A percentile compares a stretch with the other conserved stretches of the same genome.
Evolutionary conservation across 2,888 invertebrate species (phyloP).

Genomic region (Drosophila nr. perissopoda): DNA sequence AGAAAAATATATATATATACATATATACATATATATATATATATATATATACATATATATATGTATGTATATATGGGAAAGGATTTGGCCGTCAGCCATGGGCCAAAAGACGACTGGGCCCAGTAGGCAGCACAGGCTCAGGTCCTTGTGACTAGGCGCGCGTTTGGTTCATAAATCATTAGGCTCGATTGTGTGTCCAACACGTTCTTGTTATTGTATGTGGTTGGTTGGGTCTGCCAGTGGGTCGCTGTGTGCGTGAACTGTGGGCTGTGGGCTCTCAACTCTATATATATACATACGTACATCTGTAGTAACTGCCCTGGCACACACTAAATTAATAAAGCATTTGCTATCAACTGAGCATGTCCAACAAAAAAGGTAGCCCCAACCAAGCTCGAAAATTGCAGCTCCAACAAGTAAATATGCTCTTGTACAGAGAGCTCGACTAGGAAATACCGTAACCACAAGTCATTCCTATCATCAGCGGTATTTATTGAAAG

Average conservation of each 20-base stretch:
- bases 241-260: background rate
- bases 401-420: constrained; percentile 54
- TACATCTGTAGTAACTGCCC: constrained; percentile 44
- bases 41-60: no score
- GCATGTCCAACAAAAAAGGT: constrained; percentile 30
- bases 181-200: constrained; percentile 80
- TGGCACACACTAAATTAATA: constrained; percentile 80
- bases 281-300: background rate
- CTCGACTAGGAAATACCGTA: background rate
- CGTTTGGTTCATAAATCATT: constrained; percentile 77
- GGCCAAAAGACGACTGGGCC: constrained; percentile 8
- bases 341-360: constrained; percentile 77
- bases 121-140: constrained; percentile 1
- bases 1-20: background rate
- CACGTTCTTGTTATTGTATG: constrained; percentile 54
- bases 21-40: background rate
- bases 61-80: constrained; percentile 14
- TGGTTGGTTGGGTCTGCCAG: constrained; percentile 8
- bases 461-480: background rate
- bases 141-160: constrained; percentile 70
- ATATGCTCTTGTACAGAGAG: background rate
- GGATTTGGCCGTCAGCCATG: constrained; percentile 64
- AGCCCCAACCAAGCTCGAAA: constrained; percentile 35
- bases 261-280: constrained; percentile 1
- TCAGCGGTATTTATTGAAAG: background rate